A percentile compares a stretch with the other conserved stretches of the same genome.
phyloP scores from a whole-genome alignment of 2,888 invertebrate species.

The Ptycholaimellus sp. region DNA sequence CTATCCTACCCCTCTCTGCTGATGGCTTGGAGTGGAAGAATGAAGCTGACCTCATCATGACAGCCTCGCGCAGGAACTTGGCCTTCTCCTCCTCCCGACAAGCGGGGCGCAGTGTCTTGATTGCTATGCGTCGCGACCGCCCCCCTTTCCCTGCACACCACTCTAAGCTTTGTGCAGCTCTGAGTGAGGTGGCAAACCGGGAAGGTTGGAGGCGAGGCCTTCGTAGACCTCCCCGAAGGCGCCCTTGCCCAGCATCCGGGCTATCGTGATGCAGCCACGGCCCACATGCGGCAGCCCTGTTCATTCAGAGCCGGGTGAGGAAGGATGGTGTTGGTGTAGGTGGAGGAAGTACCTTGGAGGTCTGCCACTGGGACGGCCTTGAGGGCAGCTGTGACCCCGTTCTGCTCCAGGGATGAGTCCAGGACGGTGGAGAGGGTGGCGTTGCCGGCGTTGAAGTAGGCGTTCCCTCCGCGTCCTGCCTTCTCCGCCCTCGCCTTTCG shows the following conservation, averaged over 20 bases:
- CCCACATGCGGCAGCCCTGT: conserved; percentile 58
- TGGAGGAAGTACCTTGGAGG: too few species aligned
- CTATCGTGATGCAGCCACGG: conserved; percentile 57
- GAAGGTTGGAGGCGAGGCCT: conserved; percentile 50
- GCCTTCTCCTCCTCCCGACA: conserved; percentile 54
- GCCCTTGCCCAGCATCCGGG: conserved; percentile 72
- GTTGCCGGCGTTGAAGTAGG: too few species aligned
- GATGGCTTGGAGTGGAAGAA: neutral
- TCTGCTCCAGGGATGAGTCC: too few species aligned
- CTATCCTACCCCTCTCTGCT: too few species aligned
- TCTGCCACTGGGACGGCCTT: too few species aligned
- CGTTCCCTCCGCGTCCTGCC: too few species aligned
- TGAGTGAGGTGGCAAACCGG: conserved; percentile 20
- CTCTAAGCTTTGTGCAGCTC: neutral
- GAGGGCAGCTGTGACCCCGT: too few species aligned
- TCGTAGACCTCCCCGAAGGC: conserved; percentile 93
- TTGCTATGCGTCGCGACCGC: neutral
- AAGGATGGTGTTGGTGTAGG: too few species aligned
- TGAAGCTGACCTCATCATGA: conserved; percentile 47
- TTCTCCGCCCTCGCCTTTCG: too few species aligned
- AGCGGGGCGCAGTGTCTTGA: conserved; percentile 62
- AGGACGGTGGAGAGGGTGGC: too few species aligned
- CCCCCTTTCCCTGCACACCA: neutral
- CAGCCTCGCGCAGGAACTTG: conserved; percentile 84
- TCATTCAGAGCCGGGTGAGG: too few species aligned